phyloP scores from a whole-genome alignment of 1,140 invertebrate genomes.

The Bombus sylvicola region DNA sequence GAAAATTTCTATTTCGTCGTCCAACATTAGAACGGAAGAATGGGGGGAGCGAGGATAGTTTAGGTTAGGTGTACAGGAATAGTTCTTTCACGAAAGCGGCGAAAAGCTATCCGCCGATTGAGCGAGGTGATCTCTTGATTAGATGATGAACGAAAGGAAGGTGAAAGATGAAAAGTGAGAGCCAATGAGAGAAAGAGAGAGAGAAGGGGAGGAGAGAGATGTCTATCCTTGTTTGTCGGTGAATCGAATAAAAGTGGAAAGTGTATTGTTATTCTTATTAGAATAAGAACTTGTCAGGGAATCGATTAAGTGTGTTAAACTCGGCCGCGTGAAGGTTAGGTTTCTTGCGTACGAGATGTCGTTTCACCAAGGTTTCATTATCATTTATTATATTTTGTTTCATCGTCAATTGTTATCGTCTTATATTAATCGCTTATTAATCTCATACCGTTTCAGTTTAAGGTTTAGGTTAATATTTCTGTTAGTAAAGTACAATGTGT shows the following conservation, averaged over 20 bases:
- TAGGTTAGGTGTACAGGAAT: no score
- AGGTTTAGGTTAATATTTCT: not conserved
- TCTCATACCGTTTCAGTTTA: conserved; percentile 1
- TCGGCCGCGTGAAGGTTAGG: not conserved
- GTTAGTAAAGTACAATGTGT: not conserved
- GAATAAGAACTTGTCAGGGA: not conserved
- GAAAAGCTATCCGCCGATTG: not conserved
- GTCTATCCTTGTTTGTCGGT: not conserved
- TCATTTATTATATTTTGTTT: not conserved
- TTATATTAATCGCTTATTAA: not conserved
- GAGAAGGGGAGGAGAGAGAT: not conserved
- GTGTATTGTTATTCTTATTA: conserved; percentile 61
- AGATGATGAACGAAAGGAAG: conserved; percentile 33
- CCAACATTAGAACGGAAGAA: not conserved
- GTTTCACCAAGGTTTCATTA: not conserved
- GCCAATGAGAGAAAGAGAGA: not conserved
- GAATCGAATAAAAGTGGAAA: conserved; percentile 27
- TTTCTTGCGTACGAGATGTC: not conserved
- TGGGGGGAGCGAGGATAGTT: no score
- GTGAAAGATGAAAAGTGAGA: conserved; percentile 39
- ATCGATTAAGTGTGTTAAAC: conserved; percentile 3
- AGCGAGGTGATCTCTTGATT: not conserved
- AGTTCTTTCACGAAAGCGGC: not conserved
- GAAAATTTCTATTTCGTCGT: conserved; percentile 45
- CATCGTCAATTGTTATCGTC: not conserved